Evolutionary conservation across 2,888 invertebrate species (phyloP).

Genomic region (Dasysyrphus albostriatus): DNA sequence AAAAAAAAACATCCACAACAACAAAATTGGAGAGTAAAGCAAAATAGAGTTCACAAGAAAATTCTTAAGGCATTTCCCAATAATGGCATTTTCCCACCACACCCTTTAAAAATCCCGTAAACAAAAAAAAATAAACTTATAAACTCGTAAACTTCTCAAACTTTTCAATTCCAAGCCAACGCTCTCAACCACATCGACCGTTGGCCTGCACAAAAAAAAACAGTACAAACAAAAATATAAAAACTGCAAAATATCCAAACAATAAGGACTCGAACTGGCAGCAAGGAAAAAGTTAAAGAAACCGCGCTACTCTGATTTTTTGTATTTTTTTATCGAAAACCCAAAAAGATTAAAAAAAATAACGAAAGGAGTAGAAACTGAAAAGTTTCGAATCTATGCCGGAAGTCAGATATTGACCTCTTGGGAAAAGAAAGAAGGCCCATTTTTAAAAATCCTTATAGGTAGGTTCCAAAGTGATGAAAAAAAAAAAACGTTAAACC

Average conservation of each 20-base stretch:
- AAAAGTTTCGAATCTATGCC: slow-evolving; percentile 43
- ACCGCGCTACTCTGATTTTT: slow-evolving; percentile 35
- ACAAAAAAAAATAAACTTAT: slow-evolving; percentile 17
- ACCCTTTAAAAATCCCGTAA: slow-evolving; percentile 31
- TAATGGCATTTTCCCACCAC: slow-evolving; percentile 33
- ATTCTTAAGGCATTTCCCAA: slow-evolving; percentile 32
- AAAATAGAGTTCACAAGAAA: neutral
- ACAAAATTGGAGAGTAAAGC: neutral
- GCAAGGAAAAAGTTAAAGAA: slow-evolving; percentile 14
- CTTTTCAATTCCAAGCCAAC: slow-evolving; percentile 56
- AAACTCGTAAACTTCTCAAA: slow-evolving; percentile 44
- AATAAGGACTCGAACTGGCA: slow-evolving; percentile 27
- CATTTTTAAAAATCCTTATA: slow-evolving; percentile 9
- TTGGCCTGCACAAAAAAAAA: slow-evolving; percentile 26
- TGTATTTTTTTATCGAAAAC: slow-evolving; percentile 26
- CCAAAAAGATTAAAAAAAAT: slow-evolving; percentile 28
- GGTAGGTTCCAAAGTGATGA: neutral
- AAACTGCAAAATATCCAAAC: slow-evolving; percentile 35
- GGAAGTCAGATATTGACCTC: slow-evolving; percentile 50
- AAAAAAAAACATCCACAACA: slow-evolving; percentile 10
- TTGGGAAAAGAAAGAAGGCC: slow-evolving; percentile 16
- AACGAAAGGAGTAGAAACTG: neutral
- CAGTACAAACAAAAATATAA: slow-evolving; percentile 22
- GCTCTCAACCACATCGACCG: slow-evolving; percentile 43
- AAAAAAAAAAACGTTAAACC: slow-evolving; percentile 1